phyloP scores from a whole-genome alignment of 2,888 invertebrate genomes.

The Spodoptera picta region DNA sequence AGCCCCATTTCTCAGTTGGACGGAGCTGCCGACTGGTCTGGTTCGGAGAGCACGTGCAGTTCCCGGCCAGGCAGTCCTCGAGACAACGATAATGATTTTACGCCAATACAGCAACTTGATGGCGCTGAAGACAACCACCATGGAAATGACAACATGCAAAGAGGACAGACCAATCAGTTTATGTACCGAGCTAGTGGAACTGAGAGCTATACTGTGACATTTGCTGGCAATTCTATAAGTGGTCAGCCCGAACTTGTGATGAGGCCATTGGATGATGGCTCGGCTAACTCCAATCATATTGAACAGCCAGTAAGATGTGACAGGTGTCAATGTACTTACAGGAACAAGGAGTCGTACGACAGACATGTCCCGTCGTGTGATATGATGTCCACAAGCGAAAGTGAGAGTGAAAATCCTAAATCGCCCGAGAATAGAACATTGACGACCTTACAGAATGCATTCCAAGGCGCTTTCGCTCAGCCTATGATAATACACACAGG shows the following conservation, averaged over 20 bases:
- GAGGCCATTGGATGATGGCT: slow-evolving; percentile 81
- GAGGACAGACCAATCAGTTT: slow-evolving; percentile 80
- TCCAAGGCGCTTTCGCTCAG: slow-evolving; percentile 85
- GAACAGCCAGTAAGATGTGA: slow-evolving; percentile 95
- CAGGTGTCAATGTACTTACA: slow-evolving; percentile 95
- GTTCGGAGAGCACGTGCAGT: slow-evolving; percentile 86
- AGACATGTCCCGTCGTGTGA: slow-evolving; percentile 94
- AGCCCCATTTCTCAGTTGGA: slow-evolving; percentile 91
- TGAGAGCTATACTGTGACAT: slow-evolving; percentile 85
- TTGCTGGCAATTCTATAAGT: slow-evolving; percentile 85
- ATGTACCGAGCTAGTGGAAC: slow-evolving; percentile 84
- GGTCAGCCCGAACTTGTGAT: slow-evolving; percentile 85
- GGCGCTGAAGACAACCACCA: slow-evolving; percentile 90
- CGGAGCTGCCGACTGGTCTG: slow-evolving; percentile 91
- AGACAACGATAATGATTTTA: slow-evolving; percentile 74
- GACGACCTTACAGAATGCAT: slow-evolving; percentile 85
- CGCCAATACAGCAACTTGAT: slow-evolving; percentile 90
- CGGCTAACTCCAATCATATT: slow-evolving; percentile 80
- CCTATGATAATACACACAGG: slow-evolving; percentile 86
- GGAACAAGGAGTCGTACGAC: slow-evolving; percentile 94
- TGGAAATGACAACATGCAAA: slow-evolving; percentile 72
- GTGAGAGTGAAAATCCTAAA: slow-evolving; percentile 92
- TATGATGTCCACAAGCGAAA: slow-evolving; percentile 93
- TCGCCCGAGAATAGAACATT: slow-evolving; percentile 87
- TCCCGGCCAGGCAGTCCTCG: slow-evolving; percentile 82